Base-by-base conservation (phyloP, 2,113 vertebrate species). In the Megalops atlanticus region DNA sequence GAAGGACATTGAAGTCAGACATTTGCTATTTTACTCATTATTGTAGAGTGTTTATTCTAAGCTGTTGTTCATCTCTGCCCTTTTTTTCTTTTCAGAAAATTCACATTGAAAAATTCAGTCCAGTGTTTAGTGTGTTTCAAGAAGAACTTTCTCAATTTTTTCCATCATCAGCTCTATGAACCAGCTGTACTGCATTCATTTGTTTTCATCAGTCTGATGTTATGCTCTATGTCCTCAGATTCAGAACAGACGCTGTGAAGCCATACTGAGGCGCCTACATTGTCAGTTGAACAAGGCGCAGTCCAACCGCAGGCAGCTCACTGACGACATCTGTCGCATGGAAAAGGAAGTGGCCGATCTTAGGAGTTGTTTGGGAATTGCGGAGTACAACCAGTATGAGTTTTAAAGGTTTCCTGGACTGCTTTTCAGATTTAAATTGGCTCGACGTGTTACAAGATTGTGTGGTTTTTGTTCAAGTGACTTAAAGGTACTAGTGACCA, bases 211-310 rank as follows among this genome's bases (percentile, higher is more conserved):
- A 24, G 47, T 64, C 3, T 31, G 33, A 35, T 36, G 24, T 41
- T 6, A n/a, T n/a, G 27, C 15, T 83, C n/a, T 72, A 33, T 52
- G 38, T 16, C 0, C 27, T 76, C 79, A 94, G 93, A 92, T 93
- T 75, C 89, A 94, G 84, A 90, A 91, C 85, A 89, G 83, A 52
- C 89, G 89, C 7, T 91, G 81, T 35, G 90, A 93, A 49, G 91
- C 91, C 85, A 91, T 94, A 15, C 33, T 92, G 39, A 94, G 89
- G 71, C 89, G 89, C 5, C 90, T 94, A 73, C 80, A 74, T 84
- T 92, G 90, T 83, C 93, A 94, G 71, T 79, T 94, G 74, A 91
- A 88, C 85, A 89, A 90, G 73, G 85, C 91, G 33, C 91, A 92
- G 82, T 86, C 83, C 0, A 76, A 36, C 16, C 85, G 90, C 43